Evolutionary conservation across 2,797 vertebrate genomes (phyloP).

Genomic region (Taenioides sp.): DNA sequence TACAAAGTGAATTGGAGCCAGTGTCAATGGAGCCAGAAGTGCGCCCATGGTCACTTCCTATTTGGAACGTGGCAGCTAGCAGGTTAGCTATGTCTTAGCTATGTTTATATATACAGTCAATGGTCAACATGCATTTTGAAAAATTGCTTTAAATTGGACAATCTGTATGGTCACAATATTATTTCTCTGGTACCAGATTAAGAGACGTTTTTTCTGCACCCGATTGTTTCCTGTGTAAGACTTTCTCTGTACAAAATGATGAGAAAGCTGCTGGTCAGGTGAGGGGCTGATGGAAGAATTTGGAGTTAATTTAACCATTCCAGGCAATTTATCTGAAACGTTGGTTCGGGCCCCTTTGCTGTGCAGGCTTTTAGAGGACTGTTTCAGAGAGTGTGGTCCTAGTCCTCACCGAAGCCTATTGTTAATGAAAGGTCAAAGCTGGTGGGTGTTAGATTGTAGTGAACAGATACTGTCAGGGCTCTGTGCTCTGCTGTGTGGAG

Average conservation of each 20-base stretch:
- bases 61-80: too few relatives aligned
- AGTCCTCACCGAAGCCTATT: conserved; percentile 60
- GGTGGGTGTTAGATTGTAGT: conserved; percentile 58
- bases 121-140: too few relatives aligned
- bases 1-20: too few relatives aligned
- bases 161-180: neutral
- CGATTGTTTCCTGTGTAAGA: neutral
- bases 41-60: too few relatives aligned
- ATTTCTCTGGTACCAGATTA: neutral
- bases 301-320: conserved; percentile 2
- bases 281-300: neutral
- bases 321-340: conserved; percentile 1
- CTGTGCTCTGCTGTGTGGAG: conserved; percentile 37
- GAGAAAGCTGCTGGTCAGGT: neutral
- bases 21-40: too few relatives aligned
- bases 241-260: neutral
- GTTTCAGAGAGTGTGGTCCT: conserved; percentile 40
- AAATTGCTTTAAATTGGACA: too few relatives aligned
- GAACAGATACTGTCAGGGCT: conserved; percentile 56
- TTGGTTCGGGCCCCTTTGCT: neutral
- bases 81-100: too few relatives aligned
- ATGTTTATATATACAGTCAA: too few relatives aligned
- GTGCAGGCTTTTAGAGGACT: neutral
- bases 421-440: conserved; percentile 78
- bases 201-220: neutral